Evolutionary conservation across 2,113 vertebrate genomes (phyloP), one percentile per base, ranked within the genome.

Genomic region (Ictidomys tridecemlineatus): DNA sequence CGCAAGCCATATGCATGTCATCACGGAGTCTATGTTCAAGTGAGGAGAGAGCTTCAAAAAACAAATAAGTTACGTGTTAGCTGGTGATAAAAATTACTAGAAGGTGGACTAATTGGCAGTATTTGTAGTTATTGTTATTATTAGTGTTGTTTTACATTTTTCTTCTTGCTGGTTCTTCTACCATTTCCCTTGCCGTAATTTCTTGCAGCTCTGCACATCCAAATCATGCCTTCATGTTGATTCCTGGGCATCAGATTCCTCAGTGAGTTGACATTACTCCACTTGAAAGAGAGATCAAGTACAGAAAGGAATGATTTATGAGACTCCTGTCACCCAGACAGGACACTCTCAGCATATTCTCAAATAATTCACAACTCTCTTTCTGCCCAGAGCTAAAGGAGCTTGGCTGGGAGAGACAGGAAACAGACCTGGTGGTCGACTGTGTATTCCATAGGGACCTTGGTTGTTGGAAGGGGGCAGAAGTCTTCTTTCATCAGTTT

Each of bases 281-380:
- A 5, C 95, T 96, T 97, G 93, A 98, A 97, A 98, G 95, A 98
- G 98, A 98, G 94, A 98, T 98, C 97, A 97, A 86, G 92, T 89
- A 37, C 0, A 53, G 79, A 91, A 72, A 97, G 88, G 79, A 98
- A 96, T 98, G 98, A 98, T 98, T 98, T 97, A 98, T 98, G 98
- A 98, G 97, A 87, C 94, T 97, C 94, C 0, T 32, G 77, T 97
- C 95, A 97, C 96, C 96, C 91, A 93, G 85, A 97, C 98, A 98
- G 97, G 97, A 95, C 93, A 93, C 72, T 97, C 89, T 97, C 94
- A 85, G 97, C 94, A 91, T 97, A 98, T 98, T 98, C 98, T 97
- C 94, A 95, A 97, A 95, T 97, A 97, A 98, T 97, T 98, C 93
- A 97, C 86, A 89, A 51, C 96, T 74, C 95, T 95, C 91, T 88